phyloP scores from a whole-genome alignment of 2,888 invertebrate genomes.

The Amiota mariae region DNA sequence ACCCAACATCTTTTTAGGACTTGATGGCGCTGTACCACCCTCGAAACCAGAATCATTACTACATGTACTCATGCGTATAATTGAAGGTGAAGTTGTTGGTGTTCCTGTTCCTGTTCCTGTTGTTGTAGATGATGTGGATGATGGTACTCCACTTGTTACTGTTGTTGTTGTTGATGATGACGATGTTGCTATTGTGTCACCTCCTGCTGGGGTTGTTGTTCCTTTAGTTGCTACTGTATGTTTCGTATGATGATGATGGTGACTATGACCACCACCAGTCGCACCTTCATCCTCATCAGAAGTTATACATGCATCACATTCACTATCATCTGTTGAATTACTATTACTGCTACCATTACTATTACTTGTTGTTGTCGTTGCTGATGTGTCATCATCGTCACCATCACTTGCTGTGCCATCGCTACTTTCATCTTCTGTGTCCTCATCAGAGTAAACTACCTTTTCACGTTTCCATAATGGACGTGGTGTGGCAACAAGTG shows the following conservation, averaged over 20 bases:
- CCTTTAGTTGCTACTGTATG: neutral
- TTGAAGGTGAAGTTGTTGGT: conserved; percentile 59
- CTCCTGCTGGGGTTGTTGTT: neutral
- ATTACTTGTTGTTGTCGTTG: conserved; percentile 41
- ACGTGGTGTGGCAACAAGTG: conserved; percentile 78
- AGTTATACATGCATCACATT: neutral
- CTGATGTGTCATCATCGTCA: conserved; percentile 58
- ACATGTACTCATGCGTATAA: conserved; percentile 80
- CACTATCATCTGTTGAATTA: conserved; percentile 27
- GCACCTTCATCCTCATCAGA: neutral
- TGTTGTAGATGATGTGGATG: conserved; percentile 15
- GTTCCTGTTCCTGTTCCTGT: conserved; percentile 34
- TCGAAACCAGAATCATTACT: conserved; percentile 91
- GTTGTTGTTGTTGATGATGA: neutral
- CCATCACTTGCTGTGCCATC: conserved; percentile 62
- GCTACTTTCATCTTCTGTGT: conserved; percentile 73
- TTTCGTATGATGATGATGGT: neutral
- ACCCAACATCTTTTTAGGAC: conserved; percentile 78
- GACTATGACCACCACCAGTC: neutral
- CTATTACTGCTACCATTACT: conserved; percentile 30
- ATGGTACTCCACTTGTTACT: conserved; percentile 20
- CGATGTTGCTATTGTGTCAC: neutral
- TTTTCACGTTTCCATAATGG: conserved; percentile 77
- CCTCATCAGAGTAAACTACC: conserved; percentile 73
- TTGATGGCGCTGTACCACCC: conserved; percentile 79